phyloP scores from a whole-genome alignment of 2,113 vertebrate genomes.

The Pao palembangensis region DNA sequence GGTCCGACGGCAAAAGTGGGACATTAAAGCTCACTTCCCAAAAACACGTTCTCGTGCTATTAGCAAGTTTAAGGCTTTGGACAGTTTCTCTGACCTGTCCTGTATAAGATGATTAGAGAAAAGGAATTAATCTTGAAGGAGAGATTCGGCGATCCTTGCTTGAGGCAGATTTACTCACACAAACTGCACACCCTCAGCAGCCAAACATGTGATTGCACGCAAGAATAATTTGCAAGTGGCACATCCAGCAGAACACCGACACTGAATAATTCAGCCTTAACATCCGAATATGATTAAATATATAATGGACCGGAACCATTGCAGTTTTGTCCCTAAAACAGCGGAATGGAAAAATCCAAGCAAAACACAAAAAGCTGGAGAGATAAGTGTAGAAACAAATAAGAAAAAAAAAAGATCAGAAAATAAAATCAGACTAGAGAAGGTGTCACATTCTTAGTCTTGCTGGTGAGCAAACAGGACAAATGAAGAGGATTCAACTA shows the following conservation, averaged over 20 bases:
- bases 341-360: slow-evolving; percentile 17
- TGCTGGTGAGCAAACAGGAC: slow-evolving; percentile 54
- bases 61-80: slow-evolving; percentile 12
- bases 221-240: no score
- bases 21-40: slow-evolving; percentile 14
- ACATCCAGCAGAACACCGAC: no score
- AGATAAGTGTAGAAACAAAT: slow-evolving; percentile 29
- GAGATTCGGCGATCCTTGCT: slow-evolving; percentile 25
- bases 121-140: slow-evolving; percentile 32
- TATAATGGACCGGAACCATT: not conserved
- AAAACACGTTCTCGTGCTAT: slow-evolving; percentile 7
- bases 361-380: slow-evolving; percentile 30
- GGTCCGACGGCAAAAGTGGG: slow-evolving; percentile 3
- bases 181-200: not conserved
- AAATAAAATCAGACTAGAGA: slow-evolving; percentile 31
- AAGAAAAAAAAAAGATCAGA: slow-evolving; percentile 3
- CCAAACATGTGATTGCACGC: no score
- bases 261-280: no score
- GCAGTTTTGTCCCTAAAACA: slow-evolving; percentile 16
- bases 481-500: slow-evolving; percentile 30
- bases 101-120: slow-evolving; percentile 44
- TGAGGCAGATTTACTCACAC: slow-evolving; percentile 25
- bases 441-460: slow-evolving; percentile 39
- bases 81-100: slow-evolving; percentile 40
- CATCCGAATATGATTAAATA: no score